Base-by-base conservation (phyloP, 2,888 invertebrate genomes). In the Pemphredon lugubris region DNA sequence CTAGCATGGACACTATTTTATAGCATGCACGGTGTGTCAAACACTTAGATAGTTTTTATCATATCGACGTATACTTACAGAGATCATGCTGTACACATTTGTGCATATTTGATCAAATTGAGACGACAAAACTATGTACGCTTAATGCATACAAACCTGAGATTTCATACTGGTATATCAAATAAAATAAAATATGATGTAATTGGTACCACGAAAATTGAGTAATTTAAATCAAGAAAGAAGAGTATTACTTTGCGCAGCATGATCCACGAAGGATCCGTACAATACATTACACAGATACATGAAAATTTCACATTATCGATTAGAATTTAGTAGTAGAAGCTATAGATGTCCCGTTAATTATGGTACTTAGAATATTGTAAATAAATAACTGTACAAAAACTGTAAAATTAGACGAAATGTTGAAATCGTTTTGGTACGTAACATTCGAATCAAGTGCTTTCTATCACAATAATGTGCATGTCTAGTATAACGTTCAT, bases 331-430 rank as follows among this genome's bases (percentile, higher is more conserved):
- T 51, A 54, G 39, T 37, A 11, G 53, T 45, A n/a, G 21, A 65
- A 59, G 51, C 34, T 61, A 37, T 18, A 20, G 32, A 58, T 54
- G 32, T 63, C 42, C 53, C 64, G 34, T 53, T 45, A 53, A 42
- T 53, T 44, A 64, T 37, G 58, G 42, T 72, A 68, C 18, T 51
- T 61, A 68, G 23, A 66, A 68, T 53, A 70, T 60, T 55, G 61
- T 69, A 75, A 81, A 80, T 80, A 77, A 73, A 77, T 81, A 77
- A 67, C 73, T 77, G 71, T 72, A 64, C 74, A 71, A 66, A 14
- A 54, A 63, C 48, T 51, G 60, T 63, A 77, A 57, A 73, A 30
- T 55, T 57, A 59, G 44, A 66, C 30, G 18, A 63, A 75, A 64
- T 57, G 48, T 57, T 61, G 44, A 37, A 66, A 64, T 61, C 34